Evolutionary conservation across 2,113 vertebrate species (phyloP).

Genomic region (Seriola aureovittata): DNA sequence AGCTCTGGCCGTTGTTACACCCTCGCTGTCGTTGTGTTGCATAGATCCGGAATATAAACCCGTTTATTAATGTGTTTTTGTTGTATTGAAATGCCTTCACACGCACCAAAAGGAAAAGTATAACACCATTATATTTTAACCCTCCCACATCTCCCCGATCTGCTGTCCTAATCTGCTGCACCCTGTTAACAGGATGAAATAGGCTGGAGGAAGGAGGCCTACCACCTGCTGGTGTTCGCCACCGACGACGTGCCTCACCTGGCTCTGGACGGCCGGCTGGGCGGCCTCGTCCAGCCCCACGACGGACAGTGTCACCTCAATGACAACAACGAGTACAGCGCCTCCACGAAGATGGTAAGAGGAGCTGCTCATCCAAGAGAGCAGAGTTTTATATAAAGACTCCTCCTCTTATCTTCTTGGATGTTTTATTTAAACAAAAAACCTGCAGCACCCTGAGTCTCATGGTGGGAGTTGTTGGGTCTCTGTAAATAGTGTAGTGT

Average conservation of each 20-base stretch:
- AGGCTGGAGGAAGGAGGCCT: constrained; percentile 96
- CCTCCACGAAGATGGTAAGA: constrained; percentile 92
- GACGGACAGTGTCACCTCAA: constrained; percentile 95
- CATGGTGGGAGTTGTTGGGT: too few species aligned
- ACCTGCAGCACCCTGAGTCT: too few species aligned
- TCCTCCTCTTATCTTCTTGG: too few species aligned
- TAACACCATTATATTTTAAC: not conserved
- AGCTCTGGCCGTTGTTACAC: constrained; percentile 24
- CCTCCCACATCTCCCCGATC: not conserved
- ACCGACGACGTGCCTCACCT: constrained; percentile 96
- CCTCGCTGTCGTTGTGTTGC: not conserved
- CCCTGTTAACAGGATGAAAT: constrained; percentile 87
- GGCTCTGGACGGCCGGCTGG: constrained; percentile 94
- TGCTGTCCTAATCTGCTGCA: not conserved
- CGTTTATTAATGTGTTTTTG: not conserved
- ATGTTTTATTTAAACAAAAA: too few species aligned
- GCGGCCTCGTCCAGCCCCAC: constrained; percentile 94
- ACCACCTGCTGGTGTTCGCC: constrained; percentile 95
- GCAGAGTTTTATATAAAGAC: too few species aligned
- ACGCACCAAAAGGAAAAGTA: not conserved
- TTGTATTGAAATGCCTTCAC: too few species aligned
- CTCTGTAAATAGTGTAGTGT: too few species aligned
- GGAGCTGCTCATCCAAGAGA: not conserved
- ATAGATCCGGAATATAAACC: not conserved
- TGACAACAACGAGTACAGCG: constrained; percentile 91